Evolutionary conservation across 2,888 invertebrate species (phyloP), one percentile per base, ranked within the genome.

Genomic region (Papilio demoleus): DNA sequence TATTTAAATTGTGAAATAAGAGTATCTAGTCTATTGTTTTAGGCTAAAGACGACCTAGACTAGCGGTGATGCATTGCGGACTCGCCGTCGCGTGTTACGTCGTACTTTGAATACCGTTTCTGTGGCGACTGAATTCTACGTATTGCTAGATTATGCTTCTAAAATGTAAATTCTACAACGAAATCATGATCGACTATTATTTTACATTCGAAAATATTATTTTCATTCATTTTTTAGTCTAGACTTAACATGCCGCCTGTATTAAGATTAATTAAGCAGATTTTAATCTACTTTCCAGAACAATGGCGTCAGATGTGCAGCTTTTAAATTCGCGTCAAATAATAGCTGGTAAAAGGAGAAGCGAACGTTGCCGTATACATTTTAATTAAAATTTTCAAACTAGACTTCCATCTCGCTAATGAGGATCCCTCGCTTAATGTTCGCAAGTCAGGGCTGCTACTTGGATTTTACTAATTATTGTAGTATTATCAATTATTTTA

Each of bases 31-130:
- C 62, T 58, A 45, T 59, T 62, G 72, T 72, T 72, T 75, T 69
- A 70, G 70, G 72, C 70, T 36, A 61, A 71, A 27, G 70, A 67
- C 73, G 71, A 68, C 12, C 70, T n/a, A n/a, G 36, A 68, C 69
- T 78, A 78, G 81, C 77, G 78, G 75, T 88, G 87, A 87, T 88
- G 88, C 88, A 88, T 84, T 88, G 89, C 88, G 81, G 86, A 76
- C 79, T 75, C 74, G 75, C 79, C 78, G 77, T 87, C 72, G 85
- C 86, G 82, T 86, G 84, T 72, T 71, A 74, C 76, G 77, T 74
- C 12, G 53, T 65, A 77, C 74, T 80, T 79, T 75, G 75, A 75
- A 73, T 71, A 75, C 73, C 71, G 59, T 68, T 64, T 60, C 59
- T 47, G 65, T 59, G 27, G 17, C 58, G 65, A 65, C 66, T 67